phyloP scores from a whole-genome alignment of 2,888 invertebrate genomes.

The Aphodius granarius region DNA sequence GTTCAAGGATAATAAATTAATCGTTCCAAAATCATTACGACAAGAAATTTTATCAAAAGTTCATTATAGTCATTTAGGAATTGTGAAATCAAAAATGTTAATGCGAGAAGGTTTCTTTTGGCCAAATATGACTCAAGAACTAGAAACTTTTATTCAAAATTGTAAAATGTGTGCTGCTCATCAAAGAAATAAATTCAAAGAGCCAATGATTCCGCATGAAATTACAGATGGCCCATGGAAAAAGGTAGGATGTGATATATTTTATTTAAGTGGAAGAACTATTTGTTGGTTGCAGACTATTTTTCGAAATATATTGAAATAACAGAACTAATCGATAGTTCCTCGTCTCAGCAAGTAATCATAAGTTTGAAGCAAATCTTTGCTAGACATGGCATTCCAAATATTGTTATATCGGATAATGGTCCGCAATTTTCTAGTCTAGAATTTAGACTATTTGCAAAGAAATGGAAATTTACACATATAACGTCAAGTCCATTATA shows the following conservation, averaged over 20 bases:
- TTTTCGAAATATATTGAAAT: slow-evolving; percentile 38
- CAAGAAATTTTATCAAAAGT: slow-evolving; percentile 31
- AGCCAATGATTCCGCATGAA: slow-evolving; percentile 32
- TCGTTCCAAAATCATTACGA: slow-evolving; percentile 34
- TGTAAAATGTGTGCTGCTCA: slow-evolving; percentile 35
- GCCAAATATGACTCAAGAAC: slow-evolving; percentile 34
- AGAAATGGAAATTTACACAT: slow-evolving; percentile 31
- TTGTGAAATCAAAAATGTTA: slow-evolving; percentile 31
- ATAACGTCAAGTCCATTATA: slow-evolving; percentile 28
- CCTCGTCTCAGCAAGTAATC: slow-evolving; percentile 30
- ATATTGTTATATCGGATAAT: slow-evolving; percentile 33
- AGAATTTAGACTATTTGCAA: slow-evolving; percentile 28
- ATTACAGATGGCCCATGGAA: slow-evolving; percentile 35
- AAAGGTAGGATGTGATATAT: slow-evolving; percentile 34
- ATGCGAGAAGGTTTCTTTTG: slow-evolving; percentile 36
- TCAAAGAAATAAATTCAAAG: slow-evolving; percentile 28
- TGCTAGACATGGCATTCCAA: slow-evolving; percentile 33
- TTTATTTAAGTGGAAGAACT: slow-evolving; percentile 31
- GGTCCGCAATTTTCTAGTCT: slow-evolving; percentile 32
- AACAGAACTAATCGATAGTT: slow-evolving; percentile 23
- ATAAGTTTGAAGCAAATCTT: slow-evolving; percentile 32
- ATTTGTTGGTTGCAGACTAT: slow-evolving; percentile 35
- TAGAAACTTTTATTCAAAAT: slow-evolving; percentile 30
- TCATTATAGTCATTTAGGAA: slow-evolving; percentile 38
- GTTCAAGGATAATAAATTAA: no score